phyloP scores from a whole-genome alignment of 2,888 invertebrate species.

The Lasioglossum morio region DNA sequence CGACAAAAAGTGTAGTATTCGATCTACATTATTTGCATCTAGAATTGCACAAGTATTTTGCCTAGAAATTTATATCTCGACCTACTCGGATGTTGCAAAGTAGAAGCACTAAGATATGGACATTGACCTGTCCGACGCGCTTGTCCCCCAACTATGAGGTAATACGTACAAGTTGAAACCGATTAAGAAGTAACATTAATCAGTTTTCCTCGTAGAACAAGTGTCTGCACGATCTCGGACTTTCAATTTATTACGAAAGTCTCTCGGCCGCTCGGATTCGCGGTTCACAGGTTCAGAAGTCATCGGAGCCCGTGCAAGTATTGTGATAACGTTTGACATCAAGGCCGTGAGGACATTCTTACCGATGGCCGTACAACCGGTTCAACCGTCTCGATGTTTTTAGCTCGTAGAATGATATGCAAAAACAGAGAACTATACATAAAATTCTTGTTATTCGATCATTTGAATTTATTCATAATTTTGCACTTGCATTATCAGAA shows the following conservation, averaged over 20 bases:
- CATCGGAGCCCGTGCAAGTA: slow-evolving; percentile 6
- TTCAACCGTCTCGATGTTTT: slow-evolving; percentile 40
- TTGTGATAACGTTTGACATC: slow-evolving; percentile 70
- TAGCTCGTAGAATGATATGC: not conserved
- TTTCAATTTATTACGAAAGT: slow-evolving; percentile 80
- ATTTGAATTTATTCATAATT: not conserved
- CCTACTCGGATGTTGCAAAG: not conserved
- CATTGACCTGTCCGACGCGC: not conserved
- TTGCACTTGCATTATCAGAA: not conserved
- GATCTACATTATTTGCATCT: not conserved
- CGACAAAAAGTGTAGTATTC: not conserved
- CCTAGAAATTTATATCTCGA: not conserved
- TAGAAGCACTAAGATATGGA: not conserved
- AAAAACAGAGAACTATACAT: not conserved
- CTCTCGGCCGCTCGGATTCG: slow-evolving; percentile 8
- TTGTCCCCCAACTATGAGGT: not conserved
- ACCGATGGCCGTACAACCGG: slow-evolving; percentile 73
- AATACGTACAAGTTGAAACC: slow-evolving; percentile 32
- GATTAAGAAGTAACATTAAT: slow-evolving; percentile 48
- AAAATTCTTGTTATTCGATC: not conserved
- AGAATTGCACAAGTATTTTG: not conserved
- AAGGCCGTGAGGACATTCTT: slow-evolving; percentile 71
- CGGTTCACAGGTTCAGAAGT: slow-evolving; percentile 28
- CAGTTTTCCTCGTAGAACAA: slow-evolving; percentile 43
- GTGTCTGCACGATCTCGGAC: slow-evolving; percentile 68